These are phyloP conservation scores for Xerus rutilus DNA, from an alignment of 2,797 vertebrate genomes.

Conservation along the genomic window DNA sequence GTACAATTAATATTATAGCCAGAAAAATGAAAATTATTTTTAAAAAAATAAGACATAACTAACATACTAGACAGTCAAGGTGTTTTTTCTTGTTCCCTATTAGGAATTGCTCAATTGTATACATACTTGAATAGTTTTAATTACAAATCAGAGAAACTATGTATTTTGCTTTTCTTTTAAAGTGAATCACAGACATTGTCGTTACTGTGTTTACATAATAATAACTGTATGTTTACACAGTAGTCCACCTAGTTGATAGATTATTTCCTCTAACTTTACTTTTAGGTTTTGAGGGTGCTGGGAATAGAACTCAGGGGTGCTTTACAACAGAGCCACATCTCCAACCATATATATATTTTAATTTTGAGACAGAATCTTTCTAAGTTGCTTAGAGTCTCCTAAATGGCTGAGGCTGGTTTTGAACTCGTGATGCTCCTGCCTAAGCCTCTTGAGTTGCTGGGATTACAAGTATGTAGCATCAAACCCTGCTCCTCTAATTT, in stretches of 20 bases:
- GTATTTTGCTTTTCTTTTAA: conserved; percentile 38
- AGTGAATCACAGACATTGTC: conserved; percentile 46
- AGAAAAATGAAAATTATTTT: not conserved
- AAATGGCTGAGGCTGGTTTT: too few species aligned
- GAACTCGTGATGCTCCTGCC: too few species aligned
- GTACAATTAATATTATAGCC: not conserved
- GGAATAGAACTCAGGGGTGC: too few species aligned
- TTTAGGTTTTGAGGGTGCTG: too few species aligned
- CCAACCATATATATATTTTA: too few species aligned
- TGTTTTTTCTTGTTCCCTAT: not conserved
- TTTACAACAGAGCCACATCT: too few species aligned
- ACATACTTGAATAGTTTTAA: conserved; percentile 21
- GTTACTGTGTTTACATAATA: conserved; percentile 13
- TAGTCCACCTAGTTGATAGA: not conserved
- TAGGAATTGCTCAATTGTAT: not conserved
- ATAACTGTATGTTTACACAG: not conserved
- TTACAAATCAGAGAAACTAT: conserved; percentile 12
- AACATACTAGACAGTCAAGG: not conserved
- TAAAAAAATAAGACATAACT: not conserved
- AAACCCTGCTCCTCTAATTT: too few species aligned
- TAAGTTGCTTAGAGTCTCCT: too few species aligned
- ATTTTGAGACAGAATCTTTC: too few species aligned
- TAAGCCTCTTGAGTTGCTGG: too few species aligned
- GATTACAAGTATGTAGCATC: too few species aligned
- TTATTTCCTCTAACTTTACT: conserved; percentile 26